Conservation (phyloP, 1,140 invertebrate species). For the Sycobia sp. region DNA sequence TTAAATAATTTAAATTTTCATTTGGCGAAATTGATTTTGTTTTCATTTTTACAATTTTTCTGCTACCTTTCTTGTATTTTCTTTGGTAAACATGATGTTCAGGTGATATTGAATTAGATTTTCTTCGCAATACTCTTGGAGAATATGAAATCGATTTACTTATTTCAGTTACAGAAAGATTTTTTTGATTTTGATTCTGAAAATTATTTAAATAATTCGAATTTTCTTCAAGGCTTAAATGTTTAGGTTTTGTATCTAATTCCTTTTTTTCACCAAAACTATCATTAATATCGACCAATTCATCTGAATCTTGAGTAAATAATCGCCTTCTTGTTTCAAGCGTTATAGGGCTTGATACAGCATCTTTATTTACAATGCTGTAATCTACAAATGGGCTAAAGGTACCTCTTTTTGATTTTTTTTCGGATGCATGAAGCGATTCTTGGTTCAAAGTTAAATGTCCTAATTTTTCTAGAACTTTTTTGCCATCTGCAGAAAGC, state of each 20-base stretch:
- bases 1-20: neutral
- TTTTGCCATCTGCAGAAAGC: neutral
- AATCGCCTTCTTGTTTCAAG: constrained; percentile 18
- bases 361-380: neutral
- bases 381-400: neutral
- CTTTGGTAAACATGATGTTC: neutral
- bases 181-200: neutral
- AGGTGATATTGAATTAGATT: constrained; percentile 8
- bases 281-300: constrained; percentile 13
- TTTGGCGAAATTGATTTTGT: neutral
- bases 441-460: constrained; percentile 19
- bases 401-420: constrained; percentile 7
- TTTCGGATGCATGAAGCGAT: constrained; percentile 21
- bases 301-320: constrained; percentile 22
- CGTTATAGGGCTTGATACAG: neutral
- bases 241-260: neutral
- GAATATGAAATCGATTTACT: neutral
- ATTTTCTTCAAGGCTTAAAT: neutral
- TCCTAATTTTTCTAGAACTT: constrained; percentile 16
- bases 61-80: neutral
- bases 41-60: constrained; percentile 5
- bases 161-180: neutral
- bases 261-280: neutral
- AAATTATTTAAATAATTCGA: neutral
- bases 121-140: neutral